Base-by-base conservation (phyloP, 1,140 invertebrate genomes). In the Patella vulgata region DNA sequence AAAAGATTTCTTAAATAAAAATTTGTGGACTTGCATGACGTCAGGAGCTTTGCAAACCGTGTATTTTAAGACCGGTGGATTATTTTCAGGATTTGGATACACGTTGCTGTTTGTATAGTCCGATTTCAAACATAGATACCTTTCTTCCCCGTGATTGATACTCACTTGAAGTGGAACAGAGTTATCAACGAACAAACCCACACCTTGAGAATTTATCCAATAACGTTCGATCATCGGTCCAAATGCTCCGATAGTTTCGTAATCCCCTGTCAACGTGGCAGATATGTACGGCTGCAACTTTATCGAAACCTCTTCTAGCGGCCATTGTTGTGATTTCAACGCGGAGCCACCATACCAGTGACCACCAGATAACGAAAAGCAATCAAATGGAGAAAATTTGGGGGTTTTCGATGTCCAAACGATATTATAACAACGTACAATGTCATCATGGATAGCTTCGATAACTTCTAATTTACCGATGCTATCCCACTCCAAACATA, bases 341-440 rank as follows among this genome's bases (percentile, higher is more conserved):
- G 83, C 78, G 0, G 82, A 80, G 4, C 86, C 85, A 5, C 80
- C 80, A 59, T 74, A 82, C 80, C 80, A 82, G 28, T 67, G 52
- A 14, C 64, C 68, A n/a, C 63, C 53, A 11, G 60, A 52, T 17
- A 79, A 17, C 14, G 65, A 46, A 33, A 77, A 66, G 42, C 79
- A 79, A 56, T 79, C 74, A 4, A 71, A 27, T 17, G 70, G 76
- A 2, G 46, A 52, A 19, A 71, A 64, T 19, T 68, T 54, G 14
- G 50, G 36, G 27, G 58, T 55, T n/a, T 67, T 57, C 27, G 72
- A 42, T 8, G 44, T 56, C 76, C 78, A 78, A 1, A 21, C 27
- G 3, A 80, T 59, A 30, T 75, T 50, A 46, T 73, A 75, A 60
- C 78, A 80, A 9, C 36, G 40, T 27, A 63, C 52, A 53, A 39